Evolutionary conservation across 92 coral and sea anemone genomes (phyloP), one percentile per base, ranked within the genome.

Genomic region (Chrysogorgia sp.): DNA sequence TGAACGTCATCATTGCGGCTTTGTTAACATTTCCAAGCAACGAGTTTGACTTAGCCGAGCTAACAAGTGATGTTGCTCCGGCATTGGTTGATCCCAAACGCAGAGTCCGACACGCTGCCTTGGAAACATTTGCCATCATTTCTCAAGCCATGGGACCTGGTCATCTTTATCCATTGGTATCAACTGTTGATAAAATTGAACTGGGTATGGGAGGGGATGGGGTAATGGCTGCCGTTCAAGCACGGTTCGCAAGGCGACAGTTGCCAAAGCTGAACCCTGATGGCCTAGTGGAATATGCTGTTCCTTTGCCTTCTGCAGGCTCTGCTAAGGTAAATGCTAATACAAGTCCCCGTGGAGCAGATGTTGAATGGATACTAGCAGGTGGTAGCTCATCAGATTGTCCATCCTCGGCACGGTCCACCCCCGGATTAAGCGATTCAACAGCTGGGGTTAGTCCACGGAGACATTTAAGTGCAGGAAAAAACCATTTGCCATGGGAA

Each of bases 141-240:
- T 90, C 99, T 33, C 99, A 96, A 85, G 96, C 97, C 58, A 96
- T 96, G 99, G 99, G 98, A 47, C 91, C 97, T 15, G 94, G 99
- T 12, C 93, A 90, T 48, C 64, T 90, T 32, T 90, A 92, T 48
- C 99, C 99, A 17, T 84, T 96, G 24, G 94, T 89, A 61, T 84
- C 97, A 13, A 92, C 96, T 23, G 91, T 96, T 3, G 97, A 96
- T 81, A 61, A 66, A n/a, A 82, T 96, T 57, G 99, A 96, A 64
- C 77, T 96, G 19, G 75, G 90, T 26, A 76, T 81, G 85, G 96
- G 97, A 67, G 99, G 99, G 2, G 97, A 96, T 78, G 99, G 99
- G 10, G 92, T 96, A 2, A 89, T 92, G 97, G 91, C 90, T 48
- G 99, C 99, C 0, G 83, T 96, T 19, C 96, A 93, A 60, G 99